Evolutionary conservation across 2,888 invertebrate species (phyloP).

Genomic region (Rhabditoides inermis): DNA sequence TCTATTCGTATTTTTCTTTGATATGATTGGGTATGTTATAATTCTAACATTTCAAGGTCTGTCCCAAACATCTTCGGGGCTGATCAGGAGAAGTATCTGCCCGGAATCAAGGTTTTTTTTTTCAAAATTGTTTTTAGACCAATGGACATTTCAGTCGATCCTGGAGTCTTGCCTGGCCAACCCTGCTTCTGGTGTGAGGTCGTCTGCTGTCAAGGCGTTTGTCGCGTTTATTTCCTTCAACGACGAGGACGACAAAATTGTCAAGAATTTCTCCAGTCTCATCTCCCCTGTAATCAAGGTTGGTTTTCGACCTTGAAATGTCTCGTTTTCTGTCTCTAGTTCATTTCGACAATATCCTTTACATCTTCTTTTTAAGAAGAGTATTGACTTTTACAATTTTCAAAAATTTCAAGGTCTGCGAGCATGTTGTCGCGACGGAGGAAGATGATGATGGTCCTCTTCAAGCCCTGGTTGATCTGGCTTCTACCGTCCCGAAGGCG

Average conservation of each 20-base stretch:
- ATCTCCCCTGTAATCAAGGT: slow-evolving; percentile 61
- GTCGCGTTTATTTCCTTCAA: slow-evolving; percentile 77
- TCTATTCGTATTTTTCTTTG: not conserved
- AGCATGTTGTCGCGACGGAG: slow-evolving; percentile 72
- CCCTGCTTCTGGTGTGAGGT: slow-evolving; percentile 52
- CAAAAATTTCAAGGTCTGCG: slow-evolving; percentile 62
- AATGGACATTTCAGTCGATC: slow-evolving; percentile 8
- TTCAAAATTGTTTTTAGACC: slow-evolving; percentile 79
- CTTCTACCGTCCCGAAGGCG: slow-evolving; percentile 84
- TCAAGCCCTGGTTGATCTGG: slow-evolving; percentile 85
- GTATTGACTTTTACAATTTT: not conserved
- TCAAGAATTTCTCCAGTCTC: slow-evolving; percentile 78
- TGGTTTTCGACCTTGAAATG: no score
- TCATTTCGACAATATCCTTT: no score
- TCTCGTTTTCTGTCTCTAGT: no score
- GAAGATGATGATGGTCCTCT: slow-evolving; percentile 73
- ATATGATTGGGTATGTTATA: not conserved
- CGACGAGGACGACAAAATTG: slow-evolving; percentile 81
- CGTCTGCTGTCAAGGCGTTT: slow-evolving; percentile 59
- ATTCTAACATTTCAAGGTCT: slow-evolving; percentile 60
- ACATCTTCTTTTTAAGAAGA: no score
- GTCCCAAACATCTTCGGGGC: slow-evolving; percentile 95
- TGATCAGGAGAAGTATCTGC: slow-evolving; percentile 79
- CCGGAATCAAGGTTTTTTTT: slow-evolving; percentile 75
- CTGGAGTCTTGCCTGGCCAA: slow-evolving; percentile 20